Base-by-base conservation (phyloP, 2,888 invertebrate species). In the Eupsilia transversa region DNA sequence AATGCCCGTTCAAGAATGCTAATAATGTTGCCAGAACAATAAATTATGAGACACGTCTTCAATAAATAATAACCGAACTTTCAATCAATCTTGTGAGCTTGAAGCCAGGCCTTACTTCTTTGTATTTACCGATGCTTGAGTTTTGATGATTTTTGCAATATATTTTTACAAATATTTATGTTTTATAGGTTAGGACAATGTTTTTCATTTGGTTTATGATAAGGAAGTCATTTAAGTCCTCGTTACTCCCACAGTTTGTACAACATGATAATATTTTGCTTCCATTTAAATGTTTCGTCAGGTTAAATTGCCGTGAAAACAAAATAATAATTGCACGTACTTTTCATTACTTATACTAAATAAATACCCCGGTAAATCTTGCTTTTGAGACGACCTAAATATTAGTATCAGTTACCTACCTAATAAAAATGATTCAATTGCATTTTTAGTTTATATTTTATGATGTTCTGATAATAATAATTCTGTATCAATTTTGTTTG, bases 211-310 rank as follows among this genome's bases (percentile, higher is more conserved):
- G 59, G 46, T 78, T 63, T 68, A 67, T 78, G 46, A 41, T 78
- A 80, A 74, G 67, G 43, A 80, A 80, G 78, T 78, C 77, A 82
- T 84, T 67, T 67, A 73, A 66, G 43, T 79, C 74, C 72, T 71
- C 60, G 59, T 67, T 49, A 69, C 69, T 30, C 35, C 27, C n/a
- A 33, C n/a, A 54, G 43, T 72, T 64, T 57, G 65, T 69, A 71
- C 14, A 54, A 49, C 5, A 64, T 64, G 30, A 35, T 30, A 46
- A n/a, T 14, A 56, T 52, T 74, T 68, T 43, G n/a, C 59, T 80
- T 66, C 23, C 43, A 67, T 84, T 30, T 41, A 35, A 77, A 79
- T 54, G 49, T 60, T 64, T 14, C 12, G 35, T 65, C 43, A 74
- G 56, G 57, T 61, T 54, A 71, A 84, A n/a, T n/a, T n/a, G n/a